Evolutionary conservation across 2,113 vertebrate genomes (phyloP).

Genomic region (Parus major): DNA sequence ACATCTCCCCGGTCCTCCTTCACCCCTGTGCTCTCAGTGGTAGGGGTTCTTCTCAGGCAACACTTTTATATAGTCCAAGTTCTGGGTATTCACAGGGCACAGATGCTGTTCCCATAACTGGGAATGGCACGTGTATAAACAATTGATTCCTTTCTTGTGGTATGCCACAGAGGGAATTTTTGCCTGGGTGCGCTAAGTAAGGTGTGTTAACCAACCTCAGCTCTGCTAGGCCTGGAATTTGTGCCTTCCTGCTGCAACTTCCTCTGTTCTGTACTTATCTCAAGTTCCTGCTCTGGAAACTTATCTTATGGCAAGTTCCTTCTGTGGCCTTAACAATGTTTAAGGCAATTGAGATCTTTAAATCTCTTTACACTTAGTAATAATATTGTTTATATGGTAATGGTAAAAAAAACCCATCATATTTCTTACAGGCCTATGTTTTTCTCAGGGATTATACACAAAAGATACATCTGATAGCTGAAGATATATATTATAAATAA

Average conservation of each 20-base stretch:
- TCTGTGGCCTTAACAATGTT: not conserved
- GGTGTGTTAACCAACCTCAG: not conserved
- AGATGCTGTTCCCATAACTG: not conserved
- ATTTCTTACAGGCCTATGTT: not conserved
- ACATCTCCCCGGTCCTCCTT: not conserved
- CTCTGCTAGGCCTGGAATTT: not conserved
- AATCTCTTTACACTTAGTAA: not conserved
- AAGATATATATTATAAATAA: not conserved
- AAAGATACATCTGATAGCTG: not conserved
- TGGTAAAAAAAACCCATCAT: not conserved
- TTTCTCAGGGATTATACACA: not conserved
- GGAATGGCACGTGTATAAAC: not conserved
- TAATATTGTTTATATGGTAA: not conserved
- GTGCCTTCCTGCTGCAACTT: not conserved
- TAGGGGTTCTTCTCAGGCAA: not conserved
- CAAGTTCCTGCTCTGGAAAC: not conserved
- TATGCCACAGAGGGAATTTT: not conserved
- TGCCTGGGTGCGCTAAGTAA: not conserved
- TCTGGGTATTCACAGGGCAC: not conserved
- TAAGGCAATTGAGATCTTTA: not conserved
- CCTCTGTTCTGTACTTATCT: not conserved
- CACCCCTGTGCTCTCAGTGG: not conserved
- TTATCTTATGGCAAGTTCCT: not conserved
- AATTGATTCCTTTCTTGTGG: not conserved
- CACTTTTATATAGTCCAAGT: not conserved